A percentile compares a stretch with the other conserved stretches of the same genome.
Evolutionary conservation across 2,888 invertebrate species (phyloP).

Genomic region (Calephelis perditalis): DNA sequence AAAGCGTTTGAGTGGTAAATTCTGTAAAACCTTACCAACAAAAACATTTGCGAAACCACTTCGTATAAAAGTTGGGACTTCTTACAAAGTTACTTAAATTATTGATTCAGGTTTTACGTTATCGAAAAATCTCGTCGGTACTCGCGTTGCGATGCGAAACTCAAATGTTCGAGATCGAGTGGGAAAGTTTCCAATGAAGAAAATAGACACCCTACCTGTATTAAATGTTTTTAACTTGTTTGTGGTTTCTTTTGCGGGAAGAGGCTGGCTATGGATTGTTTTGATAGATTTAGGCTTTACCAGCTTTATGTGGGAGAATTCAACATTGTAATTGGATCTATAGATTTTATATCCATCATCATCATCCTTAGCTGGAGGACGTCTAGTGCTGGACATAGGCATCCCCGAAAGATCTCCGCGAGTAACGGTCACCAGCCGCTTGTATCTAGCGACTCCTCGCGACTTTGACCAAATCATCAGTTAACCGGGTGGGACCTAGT

Average conservation of each 20-base stretch:
- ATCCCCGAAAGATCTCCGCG: too few species aligned
- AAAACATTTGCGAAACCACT: constrained; percentile 28
- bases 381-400: too few species aligned
- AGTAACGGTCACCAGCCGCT: too few species aligned
- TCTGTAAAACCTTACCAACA: constrained; percentile 13
- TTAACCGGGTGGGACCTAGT: too few species aligned
- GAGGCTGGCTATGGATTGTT: not conserved
- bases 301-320: too few species aligned
- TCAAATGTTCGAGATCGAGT: constrained; percentile 15
- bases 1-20: constrained; percentile 7
- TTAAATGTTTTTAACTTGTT: constrained; percentile 12
- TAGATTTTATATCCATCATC: too few species aligned
- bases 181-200: constrained; percentile 17
- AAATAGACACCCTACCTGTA: constrained; percentile 15
- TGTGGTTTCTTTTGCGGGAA: not conserved
- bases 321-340: too few species aligned
- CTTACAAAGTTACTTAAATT: constrained; percentile 32
- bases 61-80: constrained; percentile 26
- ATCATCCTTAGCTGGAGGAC: too few species aligned
- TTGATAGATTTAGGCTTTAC: not conserved
- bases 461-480: too few species aligned
- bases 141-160: constrained; percentile 18
- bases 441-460: too few species aligned
- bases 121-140: constrained; percentile 30
- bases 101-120: constrained; percentile 29